Evolutionary conservation across 2,113 vertebrate species (phyloP).

Genomic region (Thamnophis sirtalis): DNA sequence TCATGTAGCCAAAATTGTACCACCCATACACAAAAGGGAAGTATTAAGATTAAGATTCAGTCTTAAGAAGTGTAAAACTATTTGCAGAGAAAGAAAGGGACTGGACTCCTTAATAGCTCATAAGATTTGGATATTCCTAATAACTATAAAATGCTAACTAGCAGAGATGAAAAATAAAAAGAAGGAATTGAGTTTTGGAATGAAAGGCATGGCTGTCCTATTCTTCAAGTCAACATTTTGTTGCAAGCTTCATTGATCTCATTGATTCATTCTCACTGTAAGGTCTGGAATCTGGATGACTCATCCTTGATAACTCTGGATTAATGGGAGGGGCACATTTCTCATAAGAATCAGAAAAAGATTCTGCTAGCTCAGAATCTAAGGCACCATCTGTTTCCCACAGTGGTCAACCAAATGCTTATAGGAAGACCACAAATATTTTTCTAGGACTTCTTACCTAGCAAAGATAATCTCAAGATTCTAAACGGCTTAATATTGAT

Average conservation of each 20-base stretch:
- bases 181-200: not conserved
- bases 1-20: not conserved
- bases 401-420: not conserved
- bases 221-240: not conserved
- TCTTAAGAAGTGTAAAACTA: not conserved
- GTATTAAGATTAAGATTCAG: not conserved
- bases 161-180: not conserved
- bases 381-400: not conserved
- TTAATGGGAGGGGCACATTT: not conserved
- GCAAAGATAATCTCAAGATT: not conserved
- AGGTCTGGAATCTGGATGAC: not conserved
- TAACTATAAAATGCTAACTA: not conserved
- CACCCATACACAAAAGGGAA: not conserved
- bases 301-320: not conserved
- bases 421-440: not conserved
- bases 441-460: not conserved
- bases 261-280: not conserved
- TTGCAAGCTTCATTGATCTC: not conserved
- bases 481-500: not conserved
- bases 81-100: not conserved
- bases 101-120: not conserved
- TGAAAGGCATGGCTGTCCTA: not conserved
- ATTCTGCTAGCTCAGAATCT: not conserved
- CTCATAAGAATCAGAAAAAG: not conserved
- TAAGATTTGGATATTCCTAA: not conserved